Conservation (phyloP, 1,140 invertebrate genomes). For the Drosophila jambulina region DNA sequence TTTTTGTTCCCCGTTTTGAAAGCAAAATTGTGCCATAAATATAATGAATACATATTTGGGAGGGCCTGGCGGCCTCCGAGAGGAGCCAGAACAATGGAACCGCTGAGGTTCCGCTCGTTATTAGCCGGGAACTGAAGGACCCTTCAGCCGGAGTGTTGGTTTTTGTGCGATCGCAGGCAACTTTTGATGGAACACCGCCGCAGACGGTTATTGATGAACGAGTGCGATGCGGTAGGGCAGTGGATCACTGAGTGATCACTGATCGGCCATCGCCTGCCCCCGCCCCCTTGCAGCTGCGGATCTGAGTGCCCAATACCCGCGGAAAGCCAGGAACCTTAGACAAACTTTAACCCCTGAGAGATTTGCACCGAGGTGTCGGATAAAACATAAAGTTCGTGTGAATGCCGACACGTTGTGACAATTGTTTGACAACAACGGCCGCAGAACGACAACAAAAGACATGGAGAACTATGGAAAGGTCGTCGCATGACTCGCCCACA, state of each 20-base stretch:
- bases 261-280: background rate
- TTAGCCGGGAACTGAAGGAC: slow-evolving; percentile 67
- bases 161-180: slow-evolving; percentile 63
- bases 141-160: slow-evolving; percentile 74
- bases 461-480: slow-evolving; percentile 66
- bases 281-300: background rate
- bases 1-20: slow-evolving; percentile 51
- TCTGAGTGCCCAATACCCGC: background rate
- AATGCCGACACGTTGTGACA: slow-evolving; percentile 84
- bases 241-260: slow-evolving; percentile 33
- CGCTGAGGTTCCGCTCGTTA: slow-evolving; percentile 75
- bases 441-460: slow-evolving; percentile 35
- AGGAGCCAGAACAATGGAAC: slow-evolving; percentile 51
- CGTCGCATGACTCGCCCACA: slow-evolving; percentile 60
- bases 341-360: slow-evolving; percentile 58
- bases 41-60: slow-evolving; percentile 68
- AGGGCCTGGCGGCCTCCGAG: slow-evolving; percentile 4
- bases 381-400: slow-evolving; percentile 84
- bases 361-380: slow-evolving; percentile 68
- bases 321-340: background rate
- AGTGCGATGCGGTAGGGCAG: slow-evolving; percentile 70
- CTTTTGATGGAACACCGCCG: slow-evolving; percentile 68
- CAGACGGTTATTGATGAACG: slow-evolving; percentile 47
- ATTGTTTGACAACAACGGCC: slow-evolving; percentile 75
- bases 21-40: slow-evolving; percentile 80